Conservation (phyloP, 2,888 invertebrate genomes). For the Hipparchia semele region DNA sequence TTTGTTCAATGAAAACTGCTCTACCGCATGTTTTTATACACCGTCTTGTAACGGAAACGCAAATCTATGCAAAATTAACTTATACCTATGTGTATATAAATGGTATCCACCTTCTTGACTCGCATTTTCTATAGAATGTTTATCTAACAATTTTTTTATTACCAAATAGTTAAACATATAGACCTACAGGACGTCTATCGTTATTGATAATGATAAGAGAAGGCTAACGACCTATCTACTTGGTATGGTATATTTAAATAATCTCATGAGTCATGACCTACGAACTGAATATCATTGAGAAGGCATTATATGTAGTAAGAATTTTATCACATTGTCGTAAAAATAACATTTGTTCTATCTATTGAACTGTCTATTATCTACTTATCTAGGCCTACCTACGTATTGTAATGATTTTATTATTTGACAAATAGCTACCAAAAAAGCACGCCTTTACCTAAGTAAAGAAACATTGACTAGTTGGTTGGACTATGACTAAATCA, state of each 20-base stretch:
- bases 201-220: conserved; percentile 38
- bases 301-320: not conserved
- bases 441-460: too few relatives aligned
- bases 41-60: conserved; percentile 6
- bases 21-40: conserved; percentile 3
- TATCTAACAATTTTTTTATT: conserved; percentile 5
- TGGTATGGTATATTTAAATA: conserved; percentile 31
- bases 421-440: too few relatives aligned
- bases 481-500: too few relatives aligned
- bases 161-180: not conserved
- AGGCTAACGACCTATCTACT: conserved; percentile 41
- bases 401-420: too few relatives aligned
- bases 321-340: not conserved
- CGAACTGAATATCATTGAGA: conserved; percentile 41
- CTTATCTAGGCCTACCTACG: too few relatives aligned
- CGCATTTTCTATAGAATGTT: not conserved
- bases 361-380: not conserved
- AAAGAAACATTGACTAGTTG: too few relatives aligned
- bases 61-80: not conserved
- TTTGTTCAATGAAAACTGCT: conserved; percentile 23
- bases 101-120: not conserved
- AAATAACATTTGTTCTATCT: not conserved
- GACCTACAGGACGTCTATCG: conserved; percentile 27
- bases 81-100: not conserved
- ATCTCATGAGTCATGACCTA: conserved; percentile 40